Evolutionary conservation across 1,140 invertebrate genomes (phyloP).

Genomic region (Calliopsis andreniformis): DNA sequence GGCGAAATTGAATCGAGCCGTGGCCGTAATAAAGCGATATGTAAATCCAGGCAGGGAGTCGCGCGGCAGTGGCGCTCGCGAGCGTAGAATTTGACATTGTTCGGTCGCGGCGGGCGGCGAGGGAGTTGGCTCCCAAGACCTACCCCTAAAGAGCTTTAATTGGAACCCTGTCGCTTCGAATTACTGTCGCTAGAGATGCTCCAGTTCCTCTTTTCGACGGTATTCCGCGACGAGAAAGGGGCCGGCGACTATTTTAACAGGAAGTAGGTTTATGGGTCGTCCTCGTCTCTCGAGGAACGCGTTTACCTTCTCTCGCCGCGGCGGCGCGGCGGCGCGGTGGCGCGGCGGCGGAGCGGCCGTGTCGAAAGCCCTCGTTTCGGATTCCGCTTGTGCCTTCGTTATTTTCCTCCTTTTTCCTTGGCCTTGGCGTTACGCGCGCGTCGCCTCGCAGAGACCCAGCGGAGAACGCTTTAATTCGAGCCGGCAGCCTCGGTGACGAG

Average conservation of each 20-base stretch:
- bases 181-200: conserved; percentile 72
- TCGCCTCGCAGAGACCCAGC: neutral
- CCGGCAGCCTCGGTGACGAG: neutral
- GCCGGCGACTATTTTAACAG: conserved; percentile 55
- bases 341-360: conserved; percentile 14
- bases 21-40: conserved; percentile 67
- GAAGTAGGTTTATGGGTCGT: conserved; percentile 63
- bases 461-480: conserved; percentile 21
- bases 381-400: conserved; percentile 41
- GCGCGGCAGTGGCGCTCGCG: conserved; percentile 9
- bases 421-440: conserved; percentile 18
- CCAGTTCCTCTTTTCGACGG: conserved; percentile 67
- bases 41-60: conserved; percentile 57
- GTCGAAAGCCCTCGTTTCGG: conserved; percentile 40
- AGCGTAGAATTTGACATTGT: conserved; percentile 65
- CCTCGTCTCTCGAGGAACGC: conserved; percentile 43
- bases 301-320: conserved; percentile 27
- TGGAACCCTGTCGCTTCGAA: conserved; percentile 73
- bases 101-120: conserved; percentile 36
- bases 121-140: conserved; percentile 40
- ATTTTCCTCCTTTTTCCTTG: conserved; percentile 40
- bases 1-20: conserved; percentile 63
- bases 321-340: conserved; percentile 16
- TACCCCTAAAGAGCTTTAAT: conserved; percentile 71
- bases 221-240: conserved; percentile 22